phyloP scores from a whole-genome alignment of 2,113 vertebrate genomes.

The Sceloporus tristichus region DNA sequence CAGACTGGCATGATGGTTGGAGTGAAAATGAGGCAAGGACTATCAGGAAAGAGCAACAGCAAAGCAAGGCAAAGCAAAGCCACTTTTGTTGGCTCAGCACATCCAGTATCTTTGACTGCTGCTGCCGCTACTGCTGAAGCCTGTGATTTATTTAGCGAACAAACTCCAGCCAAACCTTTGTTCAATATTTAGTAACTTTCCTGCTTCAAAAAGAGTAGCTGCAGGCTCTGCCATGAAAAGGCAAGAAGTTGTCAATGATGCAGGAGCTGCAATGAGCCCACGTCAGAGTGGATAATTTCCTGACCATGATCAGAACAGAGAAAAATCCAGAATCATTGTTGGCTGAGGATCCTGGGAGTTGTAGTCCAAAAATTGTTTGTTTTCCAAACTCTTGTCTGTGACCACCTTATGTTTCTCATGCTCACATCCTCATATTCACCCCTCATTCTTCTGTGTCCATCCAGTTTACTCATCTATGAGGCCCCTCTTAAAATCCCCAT shows the following conservation, averaged over 20 bases:
- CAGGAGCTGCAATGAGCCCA: neutral
- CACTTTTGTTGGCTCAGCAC: constrained; percentile 13
- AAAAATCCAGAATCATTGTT: neutral
- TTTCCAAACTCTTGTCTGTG: neutral
- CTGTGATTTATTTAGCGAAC: constrained; percentile 26
- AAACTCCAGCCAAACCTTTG: constrained; percentile 5
- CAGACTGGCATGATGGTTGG: neutral
- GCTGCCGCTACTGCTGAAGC: neutral
- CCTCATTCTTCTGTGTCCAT: no score
- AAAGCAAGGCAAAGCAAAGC: neutral
- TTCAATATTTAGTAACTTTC: constrained; percentile 28
- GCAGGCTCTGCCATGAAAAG: neutral
- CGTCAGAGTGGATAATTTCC: neutral
- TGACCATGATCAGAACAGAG: neutral
- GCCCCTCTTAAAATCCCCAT: no score
- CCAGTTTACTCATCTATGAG: neutral
- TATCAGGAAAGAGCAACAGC: neutral
- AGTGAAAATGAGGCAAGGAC: neutral
- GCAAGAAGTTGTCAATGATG: no score
- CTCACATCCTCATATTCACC: neutral
- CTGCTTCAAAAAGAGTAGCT: neutral
- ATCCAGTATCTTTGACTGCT: neutral
- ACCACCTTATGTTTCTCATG: neutral
- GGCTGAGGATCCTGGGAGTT: no score
- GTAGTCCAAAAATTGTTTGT: no score